Conservation (phyloP, 2,113 vertebrate genomes). For the Cavia aperea region DNA sequence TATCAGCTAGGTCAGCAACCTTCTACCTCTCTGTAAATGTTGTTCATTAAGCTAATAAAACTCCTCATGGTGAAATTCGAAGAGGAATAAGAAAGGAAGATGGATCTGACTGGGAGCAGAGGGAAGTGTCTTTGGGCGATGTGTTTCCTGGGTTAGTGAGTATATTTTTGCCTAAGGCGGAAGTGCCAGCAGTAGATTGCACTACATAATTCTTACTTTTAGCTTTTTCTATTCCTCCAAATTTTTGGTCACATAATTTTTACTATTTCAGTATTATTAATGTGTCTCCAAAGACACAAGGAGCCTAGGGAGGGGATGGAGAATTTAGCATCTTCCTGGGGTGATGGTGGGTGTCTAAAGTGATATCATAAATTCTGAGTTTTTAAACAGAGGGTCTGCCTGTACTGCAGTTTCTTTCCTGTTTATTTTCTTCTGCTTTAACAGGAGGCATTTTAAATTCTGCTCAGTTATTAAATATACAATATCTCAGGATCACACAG, state of each 20-base stretch:
- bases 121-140: neutral
- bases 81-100: neutral
- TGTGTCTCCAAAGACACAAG: neutral
- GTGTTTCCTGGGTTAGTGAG: neutral
- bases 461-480: conserved; percentile 57
- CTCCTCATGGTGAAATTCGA: neutral
- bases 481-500: conserved; percentile 56
- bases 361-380: neutral
- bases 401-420: conserved; percentile 27
- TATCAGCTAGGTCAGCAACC: neutral
- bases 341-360: neutral
- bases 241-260: neutral
- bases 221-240: neutral
- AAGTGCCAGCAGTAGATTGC: too few relatives aligned
- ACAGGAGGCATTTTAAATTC: conserved; percentile 51
- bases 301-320: neutral
- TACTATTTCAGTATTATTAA: neutral
- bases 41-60: neutral
- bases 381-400: neutral
- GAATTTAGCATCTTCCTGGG: neutral
- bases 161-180: neutral
- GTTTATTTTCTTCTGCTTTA: conserved; percentile 44
- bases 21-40: neutral
- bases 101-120: neutral
- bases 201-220: neutral